phyloP scores from a whole-genome alignment of 2,888 invertebrate genomes.

The Tetragonula carbonaria region DNA sequence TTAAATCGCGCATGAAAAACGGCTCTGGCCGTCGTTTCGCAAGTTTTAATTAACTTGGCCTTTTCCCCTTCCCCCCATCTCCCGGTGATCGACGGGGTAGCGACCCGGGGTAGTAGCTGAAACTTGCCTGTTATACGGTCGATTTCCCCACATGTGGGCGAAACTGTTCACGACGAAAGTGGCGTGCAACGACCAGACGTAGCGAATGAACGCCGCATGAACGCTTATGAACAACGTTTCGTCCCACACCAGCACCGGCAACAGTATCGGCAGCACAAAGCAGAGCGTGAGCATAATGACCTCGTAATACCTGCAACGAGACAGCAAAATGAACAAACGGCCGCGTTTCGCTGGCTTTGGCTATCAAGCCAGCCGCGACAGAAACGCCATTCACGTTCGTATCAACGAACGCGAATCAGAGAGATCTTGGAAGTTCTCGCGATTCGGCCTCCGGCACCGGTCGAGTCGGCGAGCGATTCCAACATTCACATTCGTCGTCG shows the following conservation, averaged over 20 bases:
- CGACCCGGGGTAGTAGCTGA: not conserved
- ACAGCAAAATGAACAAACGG: not conserved
- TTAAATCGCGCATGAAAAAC: constrained; percentile 24
- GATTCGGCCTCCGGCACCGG: not conserved
- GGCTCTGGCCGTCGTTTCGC: not conserved
- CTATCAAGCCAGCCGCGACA: not conserved
- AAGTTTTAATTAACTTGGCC: constrained; percentile 22
- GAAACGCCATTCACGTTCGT: not conserved
- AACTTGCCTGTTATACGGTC: constrained; percentile 83
- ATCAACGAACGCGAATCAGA: not conserved
- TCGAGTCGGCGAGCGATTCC: too few species aligned
- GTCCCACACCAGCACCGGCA: constrained; percentile 86
- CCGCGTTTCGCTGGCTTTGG: not conserved
- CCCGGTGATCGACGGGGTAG: not conserved
- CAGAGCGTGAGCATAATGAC: constrained; percentile 85
- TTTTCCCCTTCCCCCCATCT: too few species aligned
- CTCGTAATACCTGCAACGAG: constrained; percentile 84
- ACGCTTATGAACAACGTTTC: constrained; percentile 83
- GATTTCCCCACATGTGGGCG: constrained; percentile 85
- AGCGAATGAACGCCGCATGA: constrained; percentile 84
- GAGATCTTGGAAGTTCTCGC: not conserved
- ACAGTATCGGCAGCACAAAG: constrained; percentile 85
- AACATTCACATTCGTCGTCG: not conserved
- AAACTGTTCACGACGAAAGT: constrained; percentile 88
- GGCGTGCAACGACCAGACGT: constrained; percentile 86